Evolutionary conservation across 2,888 invertebrate genomes (phyloP), one percentile per base, ranked within the genome.

Genomic region (Oscheius sp.): DNA sequence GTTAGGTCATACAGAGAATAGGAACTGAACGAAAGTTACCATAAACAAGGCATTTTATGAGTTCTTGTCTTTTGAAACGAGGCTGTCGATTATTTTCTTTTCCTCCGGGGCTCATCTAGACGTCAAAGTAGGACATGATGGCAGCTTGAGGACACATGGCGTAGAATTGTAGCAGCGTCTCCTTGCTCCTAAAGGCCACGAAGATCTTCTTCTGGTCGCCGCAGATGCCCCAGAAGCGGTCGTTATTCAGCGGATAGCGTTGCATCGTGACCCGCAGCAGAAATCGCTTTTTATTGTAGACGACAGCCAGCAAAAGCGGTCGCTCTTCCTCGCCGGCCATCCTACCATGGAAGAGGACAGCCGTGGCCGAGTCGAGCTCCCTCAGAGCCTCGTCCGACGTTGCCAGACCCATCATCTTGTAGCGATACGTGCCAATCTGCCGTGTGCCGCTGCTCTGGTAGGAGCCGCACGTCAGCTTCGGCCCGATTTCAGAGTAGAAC

Each of bases 111-210:
- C 57, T 57, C 57, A 3, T 42, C 42, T 21, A 42, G 42, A 57
- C 10, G 33, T 60, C 13, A 37, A 60, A 60, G n/a, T 60, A 60
- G 37, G 35, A 33, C 60, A 60, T 60, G 60, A 60, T 33, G n/a
- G 60, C 60, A 60, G 60, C 33, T n/a, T 60, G 60, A 35, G 60
- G 60, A 60, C 37, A 33, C 10, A 60, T 33, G 37, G 60, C 60
- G 35, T 60, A 60, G 37, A 37, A 60, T 60, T 60, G 60, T 10
- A 60, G 37, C 10, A 60, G 60, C 32, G 33, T 29, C 35, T 60
- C 60, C 60, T 60, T 60, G 37, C 37, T 37, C 37, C 35, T 33
- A 37, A 60, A 60, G 5, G 37, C 60, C 1, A 37, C 37, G n/a
- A 11, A 60, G 35, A 60, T 60, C 60, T 60, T 9, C 37, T 37